These are phyloP conservation scores for Rhopilema esculentum DNA, from an alignment of 30 jellyfish, hydroid and myxozoan species.

Conservation along the genomic window DNA sequence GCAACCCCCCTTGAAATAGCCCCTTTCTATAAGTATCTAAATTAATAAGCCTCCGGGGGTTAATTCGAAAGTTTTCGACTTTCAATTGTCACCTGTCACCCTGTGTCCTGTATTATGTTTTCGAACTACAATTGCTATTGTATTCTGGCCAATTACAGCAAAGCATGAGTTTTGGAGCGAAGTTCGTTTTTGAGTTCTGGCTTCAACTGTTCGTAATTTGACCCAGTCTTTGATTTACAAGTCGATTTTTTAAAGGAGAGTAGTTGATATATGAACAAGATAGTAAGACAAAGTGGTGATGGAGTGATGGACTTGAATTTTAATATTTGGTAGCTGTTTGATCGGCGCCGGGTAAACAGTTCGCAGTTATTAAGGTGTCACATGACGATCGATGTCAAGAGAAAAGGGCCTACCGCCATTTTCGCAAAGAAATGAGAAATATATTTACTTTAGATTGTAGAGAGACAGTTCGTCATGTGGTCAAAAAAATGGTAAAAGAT, in stretches of 20 bases:
- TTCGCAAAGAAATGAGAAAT: conserved; percentile 71
- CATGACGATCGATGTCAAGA: conserved; percentile 30
- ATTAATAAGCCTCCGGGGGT: too few relatives aligned
- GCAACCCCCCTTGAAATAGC: too few relatives aligned
- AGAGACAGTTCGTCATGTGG: conserved; percentile 86
- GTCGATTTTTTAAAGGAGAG: neutral
- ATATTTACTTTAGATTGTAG: conserved; percentile 87
- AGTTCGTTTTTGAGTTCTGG: conserved; percentile 65
- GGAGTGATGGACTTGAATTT: neutral
- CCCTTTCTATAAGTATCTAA: too few relatives aligned
- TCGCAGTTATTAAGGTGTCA: conserved; percentile 3
- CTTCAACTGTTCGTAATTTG: conserved; percentile 17
- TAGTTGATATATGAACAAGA: neutral
- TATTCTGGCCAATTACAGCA: conserved; percentile 43
- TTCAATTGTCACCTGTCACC: too few relatives aligned
- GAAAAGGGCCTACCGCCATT: conserved; percentile 28
- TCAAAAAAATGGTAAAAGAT: conserved; percentile 80
- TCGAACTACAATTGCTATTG: conserved; percentile 32
- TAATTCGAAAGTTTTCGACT: too few relatives aligned
- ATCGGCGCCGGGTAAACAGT: neutral
- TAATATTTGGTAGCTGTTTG: neutral
- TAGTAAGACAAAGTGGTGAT: neutral
- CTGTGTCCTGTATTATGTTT: conserved; percentile 12
- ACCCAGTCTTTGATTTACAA: neutral
- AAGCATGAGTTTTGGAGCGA: conserved; percentile 70